Evolutionary conservation across 2,888 invertebrate genomes (phyloP).

Genomic region (Cataglyphis albicans): DNA sequence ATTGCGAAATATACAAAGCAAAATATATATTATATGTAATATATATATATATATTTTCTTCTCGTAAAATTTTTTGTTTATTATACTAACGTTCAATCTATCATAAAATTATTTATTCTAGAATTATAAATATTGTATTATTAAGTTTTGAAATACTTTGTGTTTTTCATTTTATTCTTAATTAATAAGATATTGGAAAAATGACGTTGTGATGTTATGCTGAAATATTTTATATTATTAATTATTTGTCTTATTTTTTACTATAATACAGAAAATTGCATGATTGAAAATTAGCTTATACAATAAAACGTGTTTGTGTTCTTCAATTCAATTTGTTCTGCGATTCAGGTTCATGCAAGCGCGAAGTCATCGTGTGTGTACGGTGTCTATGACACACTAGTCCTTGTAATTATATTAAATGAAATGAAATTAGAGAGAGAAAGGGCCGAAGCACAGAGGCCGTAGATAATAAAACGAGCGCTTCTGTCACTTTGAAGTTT

Average conservation of each 20-base stretch:
- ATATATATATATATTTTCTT: not conserved
- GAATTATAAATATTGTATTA: not conserved
- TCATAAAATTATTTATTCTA: not conserved
- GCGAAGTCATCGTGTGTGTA: conserved; percentile 15
- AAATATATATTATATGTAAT: not conserved
- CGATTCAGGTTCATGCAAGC: conserved; percentile 3
- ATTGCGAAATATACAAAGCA: not conserved
- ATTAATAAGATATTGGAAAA: not conserved
- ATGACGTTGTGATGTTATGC: not conserved
- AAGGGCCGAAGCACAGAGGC: conserved; percentile 16
- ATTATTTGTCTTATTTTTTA: not conserved
- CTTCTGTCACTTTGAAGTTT: conserved; percentile 57
- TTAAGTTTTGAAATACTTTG: not conserved
- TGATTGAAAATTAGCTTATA: conserved; percentile 27
- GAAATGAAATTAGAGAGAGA: conserved; percentile 57
- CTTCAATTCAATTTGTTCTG: not conserved
- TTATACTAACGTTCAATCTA: not conserved
- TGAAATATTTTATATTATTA: conserved; percentile 8
- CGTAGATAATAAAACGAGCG: conserved; percentile 54
- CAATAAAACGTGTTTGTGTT: conserved; percentile 36
- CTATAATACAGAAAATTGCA: conserved; percentile 23
- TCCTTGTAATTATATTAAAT: conserved; percentile 65
- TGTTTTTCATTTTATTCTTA: not conserved
- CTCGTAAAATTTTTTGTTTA: not conserved
- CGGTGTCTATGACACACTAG: conserved; percentile 26